Percentiles rank a stretch among this genome's conserved stretches.
These are phyloP conservation scores for Falco biarmicus DNA, from an alignment of 2,797 vertebrate genomes.

Conservation along the genomic window DNA sequence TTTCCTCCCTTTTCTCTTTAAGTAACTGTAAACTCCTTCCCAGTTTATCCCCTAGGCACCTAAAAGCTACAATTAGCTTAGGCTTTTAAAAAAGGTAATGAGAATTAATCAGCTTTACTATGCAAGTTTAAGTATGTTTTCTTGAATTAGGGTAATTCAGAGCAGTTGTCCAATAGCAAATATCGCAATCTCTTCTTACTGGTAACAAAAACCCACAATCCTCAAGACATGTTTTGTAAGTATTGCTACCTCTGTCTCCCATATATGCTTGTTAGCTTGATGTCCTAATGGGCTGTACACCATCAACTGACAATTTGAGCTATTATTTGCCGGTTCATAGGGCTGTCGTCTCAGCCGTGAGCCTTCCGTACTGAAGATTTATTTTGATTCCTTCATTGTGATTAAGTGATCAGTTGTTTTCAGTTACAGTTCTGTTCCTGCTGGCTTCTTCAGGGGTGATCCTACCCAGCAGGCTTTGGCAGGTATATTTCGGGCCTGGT, in stretches of 20 bases:
- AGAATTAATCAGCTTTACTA: neutral
- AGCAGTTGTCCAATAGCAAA: neutral
- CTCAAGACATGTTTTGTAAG: neutral
- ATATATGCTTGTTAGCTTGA: neutral
- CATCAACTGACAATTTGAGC: neutral
- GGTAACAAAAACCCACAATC: neutral
- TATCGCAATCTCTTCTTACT: neutral
- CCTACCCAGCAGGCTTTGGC: neutral
- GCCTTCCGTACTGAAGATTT: neutral
- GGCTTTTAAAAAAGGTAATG: neutral
- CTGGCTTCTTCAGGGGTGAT: neutral
- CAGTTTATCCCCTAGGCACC: neutral
- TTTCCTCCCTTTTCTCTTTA: neutral
- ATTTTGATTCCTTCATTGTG: neutral
- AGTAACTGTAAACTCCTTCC: neutral
- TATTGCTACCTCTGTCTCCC: fast-evolving
- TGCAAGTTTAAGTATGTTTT: neutral
- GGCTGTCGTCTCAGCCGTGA: neutral
- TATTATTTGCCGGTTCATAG: neutral
- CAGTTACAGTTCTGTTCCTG: neutral
- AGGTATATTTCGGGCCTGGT: neutral
- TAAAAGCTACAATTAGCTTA: neutral
- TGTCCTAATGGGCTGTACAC: neutral
- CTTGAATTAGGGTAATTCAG: neutral
- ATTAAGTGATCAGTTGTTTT: neutral